Conservation (phyloP, 2,888 invertebrate species). For the Glyphotaelius pellucidus region DNA sequence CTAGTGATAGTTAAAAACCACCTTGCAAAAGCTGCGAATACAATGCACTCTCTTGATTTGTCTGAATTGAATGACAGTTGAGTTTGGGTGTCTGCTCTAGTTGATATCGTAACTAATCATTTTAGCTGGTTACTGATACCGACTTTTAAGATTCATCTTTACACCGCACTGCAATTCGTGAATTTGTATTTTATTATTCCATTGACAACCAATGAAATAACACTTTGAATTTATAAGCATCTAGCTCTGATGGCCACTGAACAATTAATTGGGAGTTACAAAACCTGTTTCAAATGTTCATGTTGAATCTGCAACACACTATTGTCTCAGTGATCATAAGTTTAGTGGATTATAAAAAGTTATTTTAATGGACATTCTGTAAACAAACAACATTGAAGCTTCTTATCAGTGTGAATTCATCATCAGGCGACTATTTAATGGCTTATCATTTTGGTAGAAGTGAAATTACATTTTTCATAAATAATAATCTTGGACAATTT, state of each 20-base stretch:
- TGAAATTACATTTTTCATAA: not conserved
- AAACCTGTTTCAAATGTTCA: not conserved
- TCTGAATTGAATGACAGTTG: not conserved
- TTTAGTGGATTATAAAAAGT: not conserved
- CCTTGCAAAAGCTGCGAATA: not conserved
- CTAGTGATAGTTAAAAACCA: not conserved
- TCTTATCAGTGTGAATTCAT: not conserved
- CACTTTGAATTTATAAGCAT: too few species aligned
- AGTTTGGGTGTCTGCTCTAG: not conserved
- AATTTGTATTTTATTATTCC: not conserved
- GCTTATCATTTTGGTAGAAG: not conserved
- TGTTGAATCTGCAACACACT: not conserved
- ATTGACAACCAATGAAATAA: not conserved
- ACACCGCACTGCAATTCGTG: not conserved
- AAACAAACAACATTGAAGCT: not conserved
- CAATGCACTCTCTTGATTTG: not conserved
- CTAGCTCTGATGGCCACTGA: too few species aligned
- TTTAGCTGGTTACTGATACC: not conserved
- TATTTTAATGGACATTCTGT: not conserved
- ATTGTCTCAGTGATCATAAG: not conserved
- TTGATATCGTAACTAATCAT: not conserved
- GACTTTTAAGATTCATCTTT: not conserved
- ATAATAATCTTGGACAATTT: too few species aligned
- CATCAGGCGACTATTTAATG: not conserved
- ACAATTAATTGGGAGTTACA: too few species aligned